Evolutionary conservation across 2,888 invertebrate genomes (phyloP), one percentile per base, ranked within the genome.

Genomic region (Drosophila dives): DNA sequence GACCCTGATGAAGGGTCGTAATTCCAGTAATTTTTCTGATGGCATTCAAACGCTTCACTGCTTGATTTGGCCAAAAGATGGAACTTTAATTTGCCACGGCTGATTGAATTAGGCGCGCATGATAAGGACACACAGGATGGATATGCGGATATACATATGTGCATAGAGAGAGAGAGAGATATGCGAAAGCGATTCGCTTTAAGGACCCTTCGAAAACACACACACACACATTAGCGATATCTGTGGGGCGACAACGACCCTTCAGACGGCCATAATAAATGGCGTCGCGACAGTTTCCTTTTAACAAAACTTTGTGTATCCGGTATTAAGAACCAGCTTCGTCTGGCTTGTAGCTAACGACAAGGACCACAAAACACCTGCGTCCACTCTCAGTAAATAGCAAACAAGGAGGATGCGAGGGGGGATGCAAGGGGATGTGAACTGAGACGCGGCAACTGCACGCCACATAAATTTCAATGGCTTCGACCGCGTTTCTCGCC

Each of bases 281-380:
- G 92, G 87, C 90, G 91, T 90, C 91, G 92, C 91, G 91, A 91
- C 91, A 91, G 86, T 91, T 92, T 91, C 88, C 86, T 85, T 90
- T 86, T 88, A 77, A 75, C 83, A 75, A 89, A 80, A 90, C 82
- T 90, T 90, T 76, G 78, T 78, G 77, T 81, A 84, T 84, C 87
- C 85, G 74, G 88, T 64, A 80, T 81, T 85, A 90, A 85, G 92
- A 91, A 91, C 86, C 84, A 83, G 75, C 80, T 76, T 73, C 70
- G 75, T 79, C 73, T 74, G 67, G 71, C 62, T 72, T 81, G 56
- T 74, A 74, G 73, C 75, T 78, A 80, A 77, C 77, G 66, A 62
- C 69, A 65, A 68, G 62, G 55, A 63, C 64, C 80, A 56, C 81
- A 60, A 62, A 83, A 82, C 87, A 92, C 91, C 91, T 92, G 92